phyloP scores from a whole-genome alignment of 2,797 vertebrate species.

The Scyliorhinus canicula region DNA sequence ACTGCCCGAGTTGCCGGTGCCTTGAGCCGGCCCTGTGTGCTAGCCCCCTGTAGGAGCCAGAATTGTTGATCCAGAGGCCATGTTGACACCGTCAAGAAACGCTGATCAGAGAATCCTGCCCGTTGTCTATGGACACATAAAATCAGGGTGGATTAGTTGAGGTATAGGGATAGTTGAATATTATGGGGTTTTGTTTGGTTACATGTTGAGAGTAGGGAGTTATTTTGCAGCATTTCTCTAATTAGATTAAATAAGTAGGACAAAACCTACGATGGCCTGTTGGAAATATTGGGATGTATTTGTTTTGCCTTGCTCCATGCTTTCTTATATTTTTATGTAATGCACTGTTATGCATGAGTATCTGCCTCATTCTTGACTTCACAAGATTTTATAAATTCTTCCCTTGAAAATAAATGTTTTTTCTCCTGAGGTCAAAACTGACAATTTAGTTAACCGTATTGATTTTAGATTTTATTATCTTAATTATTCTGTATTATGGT shows the following conservation, averaged over 20 bases:
- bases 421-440: neutral
- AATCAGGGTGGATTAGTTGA: neutral
- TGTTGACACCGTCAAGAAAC: too few relatives aligned
- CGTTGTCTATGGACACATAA: neutral
- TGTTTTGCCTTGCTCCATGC: neutral
- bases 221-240: neutral
- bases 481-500: neutral
- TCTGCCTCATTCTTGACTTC: neutral
- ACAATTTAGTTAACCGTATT: neutral
- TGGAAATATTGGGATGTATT: neutral
- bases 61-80: too few relatives aligned
- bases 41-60: too few relatives aligned
- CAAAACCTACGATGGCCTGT: neutral
- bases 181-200: neutral
- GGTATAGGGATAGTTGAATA: neutral
- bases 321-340: neutral
- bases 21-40: too few relatives aligned
- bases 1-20: too few relatives aligned
- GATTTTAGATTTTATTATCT: neutral
- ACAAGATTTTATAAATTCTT: neutral
- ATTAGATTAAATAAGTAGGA: neutral
- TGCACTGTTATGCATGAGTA: neutral
- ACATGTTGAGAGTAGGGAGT: neutral
- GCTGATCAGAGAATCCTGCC: too few relatives aligned
- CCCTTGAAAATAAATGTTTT: neutral